These are phyloP conservation scores for Drosophila mojavensis DNA, from an alignment of 1,140 invertebrate species.

Conservation along the genomic window DNA sequence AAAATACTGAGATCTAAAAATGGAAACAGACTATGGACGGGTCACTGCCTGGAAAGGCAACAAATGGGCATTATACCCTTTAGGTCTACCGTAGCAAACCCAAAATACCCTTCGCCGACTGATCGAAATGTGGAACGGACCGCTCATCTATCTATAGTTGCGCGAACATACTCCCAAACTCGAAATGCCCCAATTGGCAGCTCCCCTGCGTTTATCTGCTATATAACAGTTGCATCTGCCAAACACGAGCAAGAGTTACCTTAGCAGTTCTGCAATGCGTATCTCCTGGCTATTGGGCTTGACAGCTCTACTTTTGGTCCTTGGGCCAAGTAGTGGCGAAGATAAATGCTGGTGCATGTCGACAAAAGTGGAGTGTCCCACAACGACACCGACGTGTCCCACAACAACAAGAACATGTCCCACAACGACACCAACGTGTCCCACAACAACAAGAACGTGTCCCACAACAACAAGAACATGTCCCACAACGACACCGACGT, in stretches of 20 bases:
- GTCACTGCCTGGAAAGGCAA: slow-evolving; percentile 12
- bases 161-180: neutral
- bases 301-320: neutral
- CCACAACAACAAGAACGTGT: too few species aligned
- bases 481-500: too few species aligned
- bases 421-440: too few species aligned
- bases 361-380: neutral
- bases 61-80: neutral
- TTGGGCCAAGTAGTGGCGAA: neutral
- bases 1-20: slow-evolving; percentile 22
- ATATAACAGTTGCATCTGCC: slow-evolving; percentile 22
- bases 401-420: too few species aligned
- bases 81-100: neutral
- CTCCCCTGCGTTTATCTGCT: neutral
- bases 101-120: neutral
- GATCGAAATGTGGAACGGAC: neutral
- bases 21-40: slow-evolving; percentile 22
- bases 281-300: slow-evolving; percentile 15
- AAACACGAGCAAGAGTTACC: neutral
- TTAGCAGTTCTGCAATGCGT: slow-evolving; percentile 19
- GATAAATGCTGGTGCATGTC: neutral
- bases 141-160: neutral
- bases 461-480: too few species aligned
- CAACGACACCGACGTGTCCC: too few species aligned
- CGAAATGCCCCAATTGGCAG: neutral